Evolutionary conservation across 2,797 vertebrate species (phyloP).

Genomic region (Pteropus rufus): DNA sequence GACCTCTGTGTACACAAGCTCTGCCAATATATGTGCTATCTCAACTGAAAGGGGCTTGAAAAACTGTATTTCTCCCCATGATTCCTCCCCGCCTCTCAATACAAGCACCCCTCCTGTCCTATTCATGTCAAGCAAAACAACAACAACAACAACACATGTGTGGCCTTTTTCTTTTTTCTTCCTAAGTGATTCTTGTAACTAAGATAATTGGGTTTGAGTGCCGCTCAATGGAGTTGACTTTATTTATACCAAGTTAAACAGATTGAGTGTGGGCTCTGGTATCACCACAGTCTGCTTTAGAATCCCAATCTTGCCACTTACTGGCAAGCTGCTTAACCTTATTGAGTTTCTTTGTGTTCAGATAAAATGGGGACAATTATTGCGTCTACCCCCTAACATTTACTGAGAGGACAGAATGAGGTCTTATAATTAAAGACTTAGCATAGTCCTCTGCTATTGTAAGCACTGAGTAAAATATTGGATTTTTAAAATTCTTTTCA

Average conservation of each 20-base stretch:
- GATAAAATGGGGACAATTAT: neutral
- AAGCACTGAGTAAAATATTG: neutral
- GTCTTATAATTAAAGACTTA: neutral
- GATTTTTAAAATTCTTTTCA: neutral
- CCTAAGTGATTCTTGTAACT: neutral
- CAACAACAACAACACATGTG: neutral
- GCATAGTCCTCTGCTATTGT: neutral
- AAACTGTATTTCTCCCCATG: neutral
- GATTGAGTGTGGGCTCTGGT: neutral
- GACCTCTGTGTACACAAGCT: neutral
- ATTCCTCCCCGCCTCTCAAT: neutral
- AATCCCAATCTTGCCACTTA: neutral
- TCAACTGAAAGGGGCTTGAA: neutral
- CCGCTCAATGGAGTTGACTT: neutral
- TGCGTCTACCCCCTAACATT: neutral
- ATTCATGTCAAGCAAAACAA: neutral
- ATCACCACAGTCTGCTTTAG: neutral
- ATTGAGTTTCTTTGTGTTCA: neutral
- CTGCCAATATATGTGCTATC: neutral
- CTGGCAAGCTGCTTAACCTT: neutral
- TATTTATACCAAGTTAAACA: neutral
- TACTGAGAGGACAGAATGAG: neutral
- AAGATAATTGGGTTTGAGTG: neutral
- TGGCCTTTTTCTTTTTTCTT: neutral
- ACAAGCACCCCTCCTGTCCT: neutral